Base-by-base conservation (phyloP, 2,113 vertebrate genomes). In the Larimichthys crocea region DNA sequence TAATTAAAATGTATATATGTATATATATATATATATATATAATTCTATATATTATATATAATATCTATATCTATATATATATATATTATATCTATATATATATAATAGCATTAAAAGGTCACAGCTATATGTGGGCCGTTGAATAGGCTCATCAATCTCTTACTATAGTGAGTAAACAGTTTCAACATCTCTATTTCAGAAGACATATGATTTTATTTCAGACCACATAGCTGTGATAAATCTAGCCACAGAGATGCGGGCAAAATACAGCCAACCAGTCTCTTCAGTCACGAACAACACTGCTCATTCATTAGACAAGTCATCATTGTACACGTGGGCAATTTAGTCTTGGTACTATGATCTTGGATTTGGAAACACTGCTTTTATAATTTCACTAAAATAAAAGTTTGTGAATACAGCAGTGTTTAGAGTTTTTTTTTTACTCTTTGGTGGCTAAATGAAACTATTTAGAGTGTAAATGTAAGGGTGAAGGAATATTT, bases 141-240 rank as follows among this genome's bases (percentile, higher is more conserved):
- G 16, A 84, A 59, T 67, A 35, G 60, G 16, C 16, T 81, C 56
- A 46, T 65, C 42, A 49, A 35, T 64, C 67, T 31, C 14, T 69
- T 52, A 52, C 19, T 10, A 29, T 42, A n/a, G 59, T 12, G 26
- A 76, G 56, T 48, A 3, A 46, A 50, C 11, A 24, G 19, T 46
- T 59, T 19, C 2, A 67, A 22, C 52, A 49, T 61, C 22, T 35
- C 50, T 50, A 19, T 17, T 29, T 71, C 10, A 35, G n/a, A 64
- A 61, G 20, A 67, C 6, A 0, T 76, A 42, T 40, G 24, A 52
- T 29, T 40, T 60, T 31, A 46, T 62, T 19, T 9, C 35, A 6
- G 26, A 52, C n/a, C 16, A 17, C 59, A 6, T 8, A 0, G 8
- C n/a, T 55, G 44, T 73, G 29, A 76, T 10, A 31, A 76, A 82